phyloP scores from a whole-genome alignment of 92 coral and sea anemone species.

The Phenganax stokvisi region DNA sequence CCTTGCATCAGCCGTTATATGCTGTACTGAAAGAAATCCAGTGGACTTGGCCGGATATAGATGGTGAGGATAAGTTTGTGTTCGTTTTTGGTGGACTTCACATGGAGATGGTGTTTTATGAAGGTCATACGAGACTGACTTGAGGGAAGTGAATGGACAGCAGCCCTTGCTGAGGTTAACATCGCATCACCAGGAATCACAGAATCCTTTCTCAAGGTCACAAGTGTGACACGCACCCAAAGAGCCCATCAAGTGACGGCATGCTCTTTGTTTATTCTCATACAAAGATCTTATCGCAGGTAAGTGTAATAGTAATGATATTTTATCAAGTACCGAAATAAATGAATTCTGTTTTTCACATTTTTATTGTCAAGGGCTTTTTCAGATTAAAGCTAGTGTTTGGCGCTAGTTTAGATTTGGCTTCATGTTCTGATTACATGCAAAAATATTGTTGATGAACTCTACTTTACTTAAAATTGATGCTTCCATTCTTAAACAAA shows the following conservation, averaged over 20 bases:
- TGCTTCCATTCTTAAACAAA: no score
- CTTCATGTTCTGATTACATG: no score
- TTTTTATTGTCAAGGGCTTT: no score
- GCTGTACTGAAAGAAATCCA: conserved; percentile 9
- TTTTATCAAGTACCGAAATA: no score
- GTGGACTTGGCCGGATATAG: not conserved
- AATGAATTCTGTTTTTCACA: no score
- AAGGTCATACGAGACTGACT: not conserved
- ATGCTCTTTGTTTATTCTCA: not conserved
- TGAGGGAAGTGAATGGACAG: not conserved
- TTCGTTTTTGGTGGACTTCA: conserved; percentile 7
- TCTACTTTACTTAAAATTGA: no score
- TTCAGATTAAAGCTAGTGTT: no score
- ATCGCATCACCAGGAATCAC: not conserved
- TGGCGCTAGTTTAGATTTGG: no score
- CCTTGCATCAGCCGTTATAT: conserved; percentile 7
- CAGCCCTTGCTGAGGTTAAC: not conserved
- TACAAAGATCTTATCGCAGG: not conserved
- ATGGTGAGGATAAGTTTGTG: conserved; percentile 8
- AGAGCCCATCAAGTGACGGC: not conserved
- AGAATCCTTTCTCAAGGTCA: not conserved
- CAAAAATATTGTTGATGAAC: no score
- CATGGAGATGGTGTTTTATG: not conserved
- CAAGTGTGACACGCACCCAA: not conserved
- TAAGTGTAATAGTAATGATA: no score